Evolutionary conservation across 1,140 invertebrate species (phyloP).

Genomic region (Scaptomyza graminum): DNA sequence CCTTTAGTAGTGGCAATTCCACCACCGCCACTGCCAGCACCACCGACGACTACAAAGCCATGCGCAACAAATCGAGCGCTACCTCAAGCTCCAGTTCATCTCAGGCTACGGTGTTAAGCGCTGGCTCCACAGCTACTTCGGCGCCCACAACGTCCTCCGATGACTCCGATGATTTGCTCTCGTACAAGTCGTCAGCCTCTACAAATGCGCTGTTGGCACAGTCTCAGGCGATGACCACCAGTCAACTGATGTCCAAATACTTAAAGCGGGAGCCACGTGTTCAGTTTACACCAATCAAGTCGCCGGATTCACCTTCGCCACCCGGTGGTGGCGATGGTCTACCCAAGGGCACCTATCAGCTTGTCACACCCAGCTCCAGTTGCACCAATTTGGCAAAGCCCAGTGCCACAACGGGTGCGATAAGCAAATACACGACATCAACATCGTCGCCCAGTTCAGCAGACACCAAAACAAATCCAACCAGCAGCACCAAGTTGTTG

Average conservation of each 20-base stretch:
- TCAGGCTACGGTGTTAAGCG: slow-evolving; percentile 79
- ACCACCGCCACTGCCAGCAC: slow-evolving; percentile 31
- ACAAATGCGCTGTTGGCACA: slow-evolving; percentile 78
- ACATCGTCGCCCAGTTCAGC: slow-evolving; percentile 30
- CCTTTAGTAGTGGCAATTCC: slow-evolving; percentile 20
- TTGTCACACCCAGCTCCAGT: slow-evolving; percentile 56
- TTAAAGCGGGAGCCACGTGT: slow-evolving; percentile 78
- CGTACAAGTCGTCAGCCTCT: slow-evolving; percentile 80
- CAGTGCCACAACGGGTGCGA: slow-evolving; percentile 61
- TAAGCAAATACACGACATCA: slow-evolving; percentile 66
- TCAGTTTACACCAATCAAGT: slow-evolving; percentile 80
- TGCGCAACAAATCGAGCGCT: slow-evolving; percentile 78
- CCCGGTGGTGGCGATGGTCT: slow-evolving; percentile 71
- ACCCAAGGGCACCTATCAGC: slow-evolving; percentile 77
- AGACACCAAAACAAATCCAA: slow-evolving; percentile 43
- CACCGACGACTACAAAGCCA: slow-evolving; percentile 75
- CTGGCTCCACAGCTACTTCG: slow-evolving; percentile 77
- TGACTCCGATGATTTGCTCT: slow-evolving; percentile 77
- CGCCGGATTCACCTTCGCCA: slow-evolving; percentile 79
- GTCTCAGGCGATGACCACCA: slow-evolving; percentile 82
- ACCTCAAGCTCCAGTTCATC: slow-evolving; percentile 80
- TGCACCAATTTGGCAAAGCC: slow-evolving; percentile 45
- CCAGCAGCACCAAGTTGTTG: slow-evolving; percentile 55
- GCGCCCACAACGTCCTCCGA: slow-evolving; percentile 79
- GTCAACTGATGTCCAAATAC: slow-evolving; percentile 82